phyloP scores from a whole-genome alignment of 2,797 vertebrate species.

The Sciurus carolinensis region DNA sequence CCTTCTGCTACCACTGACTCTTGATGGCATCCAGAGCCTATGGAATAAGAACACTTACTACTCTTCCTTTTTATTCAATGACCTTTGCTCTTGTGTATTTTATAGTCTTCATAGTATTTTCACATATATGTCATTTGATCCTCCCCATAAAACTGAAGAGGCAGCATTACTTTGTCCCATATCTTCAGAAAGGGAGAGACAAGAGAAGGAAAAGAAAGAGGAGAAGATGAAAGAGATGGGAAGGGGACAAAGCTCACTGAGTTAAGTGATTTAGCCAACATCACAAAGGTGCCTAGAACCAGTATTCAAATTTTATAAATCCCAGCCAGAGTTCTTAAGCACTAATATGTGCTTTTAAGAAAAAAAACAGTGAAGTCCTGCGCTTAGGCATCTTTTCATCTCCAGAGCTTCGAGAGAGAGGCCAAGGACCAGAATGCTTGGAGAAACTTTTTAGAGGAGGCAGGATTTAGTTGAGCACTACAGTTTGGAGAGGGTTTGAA shows the following conservation, averaged over 20 bases:
- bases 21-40: not conserved
- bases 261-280: not conserved
- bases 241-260: not conserved
- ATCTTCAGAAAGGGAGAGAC: not conserved
- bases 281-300: not conserved
- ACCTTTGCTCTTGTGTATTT: not conserved
- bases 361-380: not conserved
- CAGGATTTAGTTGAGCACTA: not conserved
- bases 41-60: not conserved
- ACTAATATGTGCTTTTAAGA: not conserved
- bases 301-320: not conserved
- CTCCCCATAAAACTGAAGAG: not conserved
- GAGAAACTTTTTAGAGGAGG: not conserved
- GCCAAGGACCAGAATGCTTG: not conserved
- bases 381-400: not conserved
- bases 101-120: not conserved
- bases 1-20: not conserved
- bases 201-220: not conserved
- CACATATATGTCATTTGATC: not conserved
- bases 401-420: not conserved
- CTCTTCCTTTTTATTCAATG: not conserved
- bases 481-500: not conserved
- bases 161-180: not conserved
- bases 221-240: not conserved
- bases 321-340: not conserved